These are phyloP conservation scores for Falco naumanni DNA, from an alignment of 2,797 vertebrate species.

Conservation along the genomic window DNA sequence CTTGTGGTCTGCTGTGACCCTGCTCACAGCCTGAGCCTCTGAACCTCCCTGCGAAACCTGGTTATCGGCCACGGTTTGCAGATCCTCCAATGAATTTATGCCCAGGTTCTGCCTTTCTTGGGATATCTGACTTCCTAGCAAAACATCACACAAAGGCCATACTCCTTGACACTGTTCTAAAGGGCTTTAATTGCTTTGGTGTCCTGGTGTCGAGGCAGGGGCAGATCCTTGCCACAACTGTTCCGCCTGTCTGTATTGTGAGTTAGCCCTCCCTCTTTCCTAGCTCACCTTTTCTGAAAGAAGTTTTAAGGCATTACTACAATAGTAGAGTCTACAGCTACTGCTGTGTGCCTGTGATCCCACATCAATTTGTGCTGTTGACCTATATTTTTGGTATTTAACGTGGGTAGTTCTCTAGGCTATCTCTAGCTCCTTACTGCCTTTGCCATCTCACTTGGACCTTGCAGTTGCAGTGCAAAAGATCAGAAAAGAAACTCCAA, in stretches of 20 bases:
- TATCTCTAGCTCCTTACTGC: background rate
- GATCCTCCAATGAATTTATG: background rate
- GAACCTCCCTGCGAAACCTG: background rate
- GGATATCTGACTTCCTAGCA: background rate
- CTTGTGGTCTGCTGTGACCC: background rate
- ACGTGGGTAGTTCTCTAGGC: background rate
- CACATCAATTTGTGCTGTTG: background rate
- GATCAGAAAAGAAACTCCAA: background rate
- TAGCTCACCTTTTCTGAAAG: background rate
- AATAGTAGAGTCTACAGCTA: background rate
- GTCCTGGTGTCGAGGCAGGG: background rate
- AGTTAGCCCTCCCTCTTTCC: background rate
- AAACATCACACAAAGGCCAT: background rate
- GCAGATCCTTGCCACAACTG: background rate
- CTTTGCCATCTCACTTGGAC: background rate
- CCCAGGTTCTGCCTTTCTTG: background rate
- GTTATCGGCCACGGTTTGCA: background rate
- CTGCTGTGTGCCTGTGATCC: background rate
- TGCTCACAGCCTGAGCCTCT: background rate
- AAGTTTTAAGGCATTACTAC: background rate
- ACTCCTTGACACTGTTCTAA: background rate
- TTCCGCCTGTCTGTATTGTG: fast-evolving
- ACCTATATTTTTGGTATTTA: background rate
- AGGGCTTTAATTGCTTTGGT: background rate
- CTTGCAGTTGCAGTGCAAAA: background rate